phyloP scores from a whole-genome alignment of 2,888 invertebrate genomes.

The Rhynchonema sp. region DNA sequence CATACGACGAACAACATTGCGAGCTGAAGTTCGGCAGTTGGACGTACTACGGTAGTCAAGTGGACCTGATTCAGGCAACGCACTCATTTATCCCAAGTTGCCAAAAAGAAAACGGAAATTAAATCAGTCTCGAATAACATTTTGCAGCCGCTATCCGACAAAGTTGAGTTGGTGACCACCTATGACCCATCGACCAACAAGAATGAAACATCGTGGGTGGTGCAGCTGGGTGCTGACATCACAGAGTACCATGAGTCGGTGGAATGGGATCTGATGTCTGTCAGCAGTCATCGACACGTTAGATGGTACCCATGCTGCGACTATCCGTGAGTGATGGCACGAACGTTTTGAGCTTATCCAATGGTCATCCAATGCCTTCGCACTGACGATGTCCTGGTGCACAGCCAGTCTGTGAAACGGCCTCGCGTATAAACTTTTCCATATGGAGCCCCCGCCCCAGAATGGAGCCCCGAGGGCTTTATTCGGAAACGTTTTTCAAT shows the following conservation, averaged over 20 bases:
- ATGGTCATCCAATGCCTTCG: no score
- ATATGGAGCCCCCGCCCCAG: no score
- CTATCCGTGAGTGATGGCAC: slow-evolving; percentile 18
- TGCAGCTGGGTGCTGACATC: slow-evolving; percentile 19
- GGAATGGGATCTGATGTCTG: slow-evolving; percentile 23
- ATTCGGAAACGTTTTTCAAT: neutral
- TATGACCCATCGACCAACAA: slow-evolving; percentile 4
- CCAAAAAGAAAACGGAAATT: no score
- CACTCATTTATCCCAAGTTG: no score
- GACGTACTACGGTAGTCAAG: slow-evolving; percentile 23
- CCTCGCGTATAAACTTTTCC: no score
- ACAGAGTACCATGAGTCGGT: slow-evolving; percentile 18
- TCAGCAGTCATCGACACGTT: slow-evolving; percentile 47
- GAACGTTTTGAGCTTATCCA: no score
- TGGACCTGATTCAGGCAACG: slow-evolving; percentile 22
- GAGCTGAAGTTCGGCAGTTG: slow-evolving; percentile 25
- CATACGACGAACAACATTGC: slow-evolving; percentile 23
- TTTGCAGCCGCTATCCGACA: neutral
- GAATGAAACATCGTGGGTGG: slow-evolving; percentile 12
- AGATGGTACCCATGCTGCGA: slow-evolving; percentile 24
- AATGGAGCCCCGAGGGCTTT: no score
- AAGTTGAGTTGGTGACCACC: neutral
- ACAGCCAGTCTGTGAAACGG: no score
- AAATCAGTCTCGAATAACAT: neutral
- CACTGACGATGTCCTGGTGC: no score